Conservation (phyloP, 2,888 invertebrate genomes). For the Orthosia incerta region DNA sequence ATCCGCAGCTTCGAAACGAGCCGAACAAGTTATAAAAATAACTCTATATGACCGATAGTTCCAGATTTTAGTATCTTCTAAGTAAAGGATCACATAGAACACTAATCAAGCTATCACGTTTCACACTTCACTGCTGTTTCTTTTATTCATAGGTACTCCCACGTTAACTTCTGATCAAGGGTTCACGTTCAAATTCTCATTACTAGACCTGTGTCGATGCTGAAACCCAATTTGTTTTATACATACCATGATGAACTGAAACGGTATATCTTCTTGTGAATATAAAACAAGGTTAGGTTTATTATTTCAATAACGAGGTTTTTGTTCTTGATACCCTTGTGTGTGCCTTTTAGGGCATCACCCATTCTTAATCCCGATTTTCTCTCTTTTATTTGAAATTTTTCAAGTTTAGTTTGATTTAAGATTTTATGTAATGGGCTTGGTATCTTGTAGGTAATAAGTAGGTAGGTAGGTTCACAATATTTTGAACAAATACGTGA, state of each 20-base stretch:
- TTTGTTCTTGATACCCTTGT: neutral
- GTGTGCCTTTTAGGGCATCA: neutral
- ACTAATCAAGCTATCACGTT: conserved; percentile 46
- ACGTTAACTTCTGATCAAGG: conserved; percentile 32
- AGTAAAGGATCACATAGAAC: conserved; percentile 23
- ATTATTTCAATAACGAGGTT: conserved; percentile 12
- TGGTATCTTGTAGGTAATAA: neutral
- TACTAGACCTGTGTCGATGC: conserved; percentile 25
- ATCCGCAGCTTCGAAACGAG: too few species aligned
- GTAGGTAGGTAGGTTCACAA: neutral
- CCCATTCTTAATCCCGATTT: neutral
- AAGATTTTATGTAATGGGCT: neutral
- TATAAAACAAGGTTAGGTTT: neutral
- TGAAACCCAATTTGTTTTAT: conserved; percentile 37
- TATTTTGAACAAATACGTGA: neutral
- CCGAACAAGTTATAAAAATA: too few species aligned
- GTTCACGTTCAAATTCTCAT: conserved; percentile 46
- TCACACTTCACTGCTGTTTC: conserved; percentile 43
- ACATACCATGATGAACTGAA: neutral
- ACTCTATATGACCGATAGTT: neutral
- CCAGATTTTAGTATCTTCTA: neutral
- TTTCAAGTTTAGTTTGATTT: neutral
- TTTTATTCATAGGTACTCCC: conserved; percentile 50
- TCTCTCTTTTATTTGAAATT: conserved; percentile 7
- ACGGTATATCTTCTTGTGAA: conserved; percentile 15